Evolutionary conservation across 1,140 invertebrate species (phyloP).

Genomic region (Drosophila rhopaloa): DNA sequence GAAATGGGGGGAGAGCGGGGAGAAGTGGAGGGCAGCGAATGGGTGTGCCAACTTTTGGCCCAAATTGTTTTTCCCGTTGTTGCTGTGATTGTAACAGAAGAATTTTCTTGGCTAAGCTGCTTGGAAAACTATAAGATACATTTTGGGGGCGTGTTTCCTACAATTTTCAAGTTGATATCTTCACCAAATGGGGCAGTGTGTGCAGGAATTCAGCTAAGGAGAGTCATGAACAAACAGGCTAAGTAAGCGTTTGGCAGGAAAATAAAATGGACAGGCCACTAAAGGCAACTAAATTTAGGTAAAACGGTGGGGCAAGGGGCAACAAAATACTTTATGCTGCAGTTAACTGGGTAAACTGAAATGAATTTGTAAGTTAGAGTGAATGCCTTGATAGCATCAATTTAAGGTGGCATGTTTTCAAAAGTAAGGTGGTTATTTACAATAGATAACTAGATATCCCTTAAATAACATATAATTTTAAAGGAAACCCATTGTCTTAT

Average conservation of each 20-base stretch:
- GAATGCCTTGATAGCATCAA: slow-evolving; percentile 2
- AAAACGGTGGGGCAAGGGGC: neutral
- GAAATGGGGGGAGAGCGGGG: neutral
- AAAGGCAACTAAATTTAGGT: slow-evolving; percentile 9
- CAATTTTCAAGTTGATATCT: slow-evolving; percentile 64
- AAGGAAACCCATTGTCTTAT: slow-evolving; percentile 4
- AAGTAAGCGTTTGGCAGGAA: slow-evolving; percentile 32
- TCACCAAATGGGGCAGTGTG: slow-evolving; percentile 33
- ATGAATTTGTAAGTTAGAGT: slow-evolving; percentile 28
- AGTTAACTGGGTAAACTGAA: slow-evolving; percentile 23
- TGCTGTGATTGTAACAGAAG: slow-evolving; percentile 54
- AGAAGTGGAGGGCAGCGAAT: slow-evolving; percentile 7
- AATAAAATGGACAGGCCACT: slow-evolving; percentile 29
- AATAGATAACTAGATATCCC: too few species aligned
- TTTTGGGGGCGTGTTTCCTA: slow-evolving; percentile 43
- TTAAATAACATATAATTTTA: slow-evolving; percentile 1
- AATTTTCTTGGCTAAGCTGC: slow-evolving; percentile 48
- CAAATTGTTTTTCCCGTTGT: slow-evolving; percentile 48
- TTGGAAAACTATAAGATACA: slow-evolving; percentile 36
- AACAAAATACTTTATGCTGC: slow-evolving; percentile 6
- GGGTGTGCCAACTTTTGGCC: slow-evolving; percentile 48
- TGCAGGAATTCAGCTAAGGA: slow-evolving; percentile 33
- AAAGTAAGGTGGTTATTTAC: neutral
- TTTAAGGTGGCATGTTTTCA: neutral
- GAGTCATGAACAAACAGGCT: slow-evolving; percentile 34